Conservation (phyloP, 2,888 invertebrate genomes). For the Lasioglossum marginatum region DNA sequence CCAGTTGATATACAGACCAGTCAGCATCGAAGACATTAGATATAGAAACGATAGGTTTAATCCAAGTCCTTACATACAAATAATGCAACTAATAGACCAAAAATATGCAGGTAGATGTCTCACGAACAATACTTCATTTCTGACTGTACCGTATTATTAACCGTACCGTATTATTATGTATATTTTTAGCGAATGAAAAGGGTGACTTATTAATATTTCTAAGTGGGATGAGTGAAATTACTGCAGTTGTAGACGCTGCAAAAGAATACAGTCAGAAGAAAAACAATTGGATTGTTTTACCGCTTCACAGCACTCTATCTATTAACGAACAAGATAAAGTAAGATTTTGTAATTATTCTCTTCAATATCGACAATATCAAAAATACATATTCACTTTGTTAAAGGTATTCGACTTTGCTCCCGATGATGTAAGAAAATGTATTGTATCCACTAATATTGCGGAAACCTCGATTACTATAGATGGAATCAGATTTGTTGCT, state of each 20-base stretch:
- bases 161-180: constrained; percentile 28
- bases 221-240: constrained; percentile 97
- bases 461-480: constrained; percentile 99
- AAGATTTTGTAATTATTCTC: constrained; percentile 32
- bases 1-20: constrained; percentile 93
- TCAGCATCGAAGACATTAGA: constrained; percentile 86
- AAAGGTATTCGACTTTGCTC: constrained; percentile 96
- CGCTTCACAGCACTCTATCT: constrained; percentile 96
- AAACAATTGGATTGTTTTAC: constrained; percentile 95
- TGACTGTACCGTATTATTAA: constrained; percentile 26
- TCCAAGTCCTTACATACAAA: constrained; percentile 96
- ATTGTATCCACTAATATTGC: constrained; percentile 99
- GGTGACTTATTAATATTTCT: constrained; percentile 98
- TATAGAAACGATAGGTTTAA: constrained; percentile 92
- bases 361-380: constrained; percentile 3
- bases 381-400: constrained; percentile 24
- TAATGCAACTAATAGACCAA: constrained; percentile 95
- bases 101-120: constrained; percentile 90
- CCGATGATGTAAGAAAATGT: constrained; percentile 97
- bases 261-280: constrained; percentile 92
- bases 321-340: constrained; percentile 98
- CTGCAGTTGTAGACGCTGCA: constrained; percentile 93
- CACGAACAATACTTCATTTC: constrained; percentile 44
- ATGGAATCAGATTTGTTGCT: constrained; percentile 98
- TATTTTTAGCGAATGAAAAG: constrained; percentile 89